Percentiles rank a stretch among this genome's conserved stretches.
Conservation (phyloP, 2,797 vertebrate species). For the Cebuella pygmaea region DNA sequence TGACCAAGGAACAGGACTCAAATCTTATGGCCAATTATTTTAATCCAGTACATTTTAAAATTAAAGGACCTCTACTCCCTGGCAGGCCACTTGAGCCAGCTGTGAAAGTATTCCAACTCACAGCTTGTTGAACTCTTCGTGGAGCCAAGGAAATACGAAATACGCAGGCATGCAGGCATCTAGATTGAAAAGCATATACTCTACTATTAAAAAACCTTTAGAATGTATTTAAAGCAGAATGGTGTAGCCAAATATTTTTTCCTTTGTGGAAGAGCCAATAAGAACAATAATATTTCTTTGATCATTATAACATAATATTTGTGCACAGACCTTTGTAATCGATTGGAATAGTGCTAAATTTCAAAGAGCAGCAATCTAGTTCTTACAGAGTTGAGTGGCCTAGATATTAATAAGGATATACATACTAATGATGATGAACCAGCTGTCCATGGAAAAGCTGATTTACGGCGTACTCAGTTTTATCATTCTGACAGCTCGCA, state of each 20-base stretch:
- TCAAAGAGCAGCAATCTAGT: slow-evolving; percentile 73
- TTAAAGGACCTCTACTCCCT: background rate
- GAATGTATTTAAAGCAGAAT: slow-evolving; percentile 48
- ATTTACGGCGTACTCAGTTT: slow-evolving; percentile 84
- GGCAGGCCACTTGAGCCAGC: background rate
- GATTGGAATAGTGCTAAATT: slow-evolving; percentile 66
- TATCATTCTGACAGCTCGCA: slow-evolving; percentile 85
- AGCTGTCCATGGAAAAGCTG: slow-evolving; percentile 86
- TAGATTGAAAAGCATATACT: slow-evolving; percentile 43
- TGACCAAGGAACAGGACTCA: background rate
- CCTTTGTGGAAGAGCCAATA: background rate
- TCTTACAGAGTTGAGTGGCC: slow-evolving; percentile 78
- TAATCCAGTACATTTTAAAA: slow-evolving; percentile 21
- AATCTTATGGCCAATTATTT: background rate
- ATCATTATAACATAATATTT: slow-evolving; percentile 44
- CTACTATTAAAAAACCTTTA: slow-evolving; percentile 43
- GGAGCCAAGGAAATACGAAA: background rate
- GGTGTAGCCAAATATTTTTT: background rate
- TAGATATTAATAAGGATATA: slow-evolving; percentile 87
- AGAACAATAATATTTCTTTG: slow-evolving; percentile 16
- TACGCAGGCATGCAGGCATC: slow-evolving; percentile 21
- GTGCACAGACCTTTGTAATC: slow-evolving; percentile 63
- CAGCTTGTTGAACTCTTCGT: fast-evolving
- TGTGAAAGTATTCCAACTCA: background rate
- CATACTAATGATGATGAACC: slow-evolving; percentile 87